Evolutionary conservation across 2,888 invertebrate species (phyloP).

Genomic region (Leptopterna dolabrata): DNA sequence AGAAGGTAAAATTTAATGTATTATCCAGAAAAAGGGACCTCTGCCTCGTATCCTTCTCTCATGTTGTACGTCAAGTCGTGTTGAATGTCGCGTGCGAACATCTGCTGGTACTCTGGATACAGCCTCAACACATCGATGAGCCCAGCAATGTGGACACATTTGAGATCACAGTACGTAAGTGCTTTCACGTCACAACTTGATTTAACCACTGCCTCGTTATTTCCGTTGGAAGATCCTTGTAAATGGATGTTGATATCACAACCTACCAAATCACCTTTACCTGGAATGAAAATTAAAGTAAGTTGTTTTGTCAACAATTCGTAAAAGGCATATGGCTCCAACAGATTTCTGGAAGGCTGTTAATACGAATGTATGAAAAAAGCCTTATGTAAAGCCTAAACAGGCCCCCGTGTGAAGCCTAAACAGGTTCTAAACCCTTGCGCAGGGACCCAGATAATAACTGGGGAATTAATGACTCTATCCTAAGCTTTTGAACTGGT

Average conservation of each 20-base stretch:
- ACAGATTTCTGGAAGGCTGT: not conserved
- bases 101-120: slow-evolving; percentile 94
- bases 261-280: slow-evolving; percentile 95
- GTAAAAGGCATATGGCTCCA: slow-evolving; percentile 14
- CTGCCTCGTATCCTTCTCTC: slow-evolving; percentile 91
- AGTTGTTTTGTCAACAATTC: not conserved
- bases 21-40: slow-evolving; percentile 69
- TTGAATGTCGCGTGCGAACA: slow-evolving; percentile 93
- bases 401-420: too few relatives aligned
- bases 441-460: too few relatives aligned
- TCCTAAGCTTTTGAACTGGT: too few relatives aligned
- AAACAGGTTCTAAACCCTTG: too few relatives aligned
- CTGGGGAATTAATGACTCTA: too few relatives aligned
- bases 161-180: slow-evolving; percentile 94
- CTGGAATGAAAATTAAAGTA: slow-evolving; percentile 70
- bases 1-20: too few relatives aligned
- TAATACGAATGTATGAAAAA: too few relatives aligned
- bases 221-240: slow-evolving; percentile 69
- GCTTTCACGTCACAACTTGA: slow-evolving; percentile 95
- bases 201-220: slow-evolving; percentile 84
- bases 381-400: too few relatives aligned
- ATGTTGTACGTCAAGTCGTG: slow-evolving; percentile 95
- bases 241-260: slow-evolving; percentile 89
- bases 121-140: slow-evolving; percentile 88
- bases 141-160: slow-evolving; percentile 92